phyloP scores from a whole-genome alignment of 2,113 vertebrate species.

The Murina feae region DNA sequence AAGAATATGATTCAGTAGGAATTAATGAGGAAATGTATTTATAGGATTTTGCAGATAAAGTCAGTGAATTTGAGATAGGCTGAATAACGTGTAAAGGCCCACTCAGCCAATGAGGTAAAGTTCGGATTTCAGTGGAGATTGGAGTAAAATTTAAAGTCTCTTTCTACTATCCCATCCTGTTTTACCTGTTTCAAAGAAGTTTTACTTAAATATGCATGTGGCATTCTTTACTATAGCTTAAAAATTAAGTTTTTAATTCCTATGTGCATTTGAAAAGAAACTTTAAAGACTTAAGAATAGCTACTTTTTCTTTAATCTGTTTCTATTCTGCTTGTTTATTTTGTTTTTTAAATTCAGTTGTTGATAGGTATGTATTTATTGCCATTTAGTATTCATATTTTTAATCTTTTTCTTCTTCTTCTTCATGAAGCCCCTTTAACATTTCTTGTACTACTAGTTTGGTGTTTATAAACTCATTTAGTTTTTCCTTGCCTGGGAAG shows the following conservation, averaged over 20 bases:
- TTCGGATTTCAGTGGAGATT: background rate
- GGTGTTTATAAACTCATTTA: background rate
- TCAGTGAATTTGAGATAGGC: background rate
- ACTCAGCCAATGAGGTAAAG: background rate
- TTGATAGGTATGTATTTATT: background rate
- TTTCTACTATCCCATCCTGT: background rate
- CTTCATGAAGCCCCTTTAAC: background rate
- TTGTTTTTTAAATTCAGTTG: background rate
- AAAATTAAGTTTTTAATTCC: slow-evolving; percentile 20
- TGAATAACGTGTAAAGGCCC: background rate
- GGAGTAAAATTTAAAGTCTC: background rate
- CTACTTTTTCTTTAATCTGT: background rate
- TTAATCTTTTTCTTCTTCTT: background rate
- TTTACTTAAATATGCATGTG: background rate
- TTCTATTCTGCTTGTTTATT: background rate
- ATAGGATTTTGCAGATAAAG: background rate
- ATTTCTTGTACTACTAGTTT: background rate
- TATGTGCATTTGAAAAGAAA: background rate
- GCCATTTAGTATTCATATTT: background rate
- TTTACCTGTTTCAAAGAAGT: background rate
- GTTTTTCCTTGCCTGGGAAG: background rate
- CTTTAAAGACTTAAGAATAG: background rate
- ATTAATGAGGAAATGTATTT: background rate
- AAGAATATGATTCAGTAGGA: background rate
- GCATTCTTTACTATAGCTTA: background rate